Conservation (phyloP, 2,888 invertebrate species). For the Acronicta leporina region DNA sequence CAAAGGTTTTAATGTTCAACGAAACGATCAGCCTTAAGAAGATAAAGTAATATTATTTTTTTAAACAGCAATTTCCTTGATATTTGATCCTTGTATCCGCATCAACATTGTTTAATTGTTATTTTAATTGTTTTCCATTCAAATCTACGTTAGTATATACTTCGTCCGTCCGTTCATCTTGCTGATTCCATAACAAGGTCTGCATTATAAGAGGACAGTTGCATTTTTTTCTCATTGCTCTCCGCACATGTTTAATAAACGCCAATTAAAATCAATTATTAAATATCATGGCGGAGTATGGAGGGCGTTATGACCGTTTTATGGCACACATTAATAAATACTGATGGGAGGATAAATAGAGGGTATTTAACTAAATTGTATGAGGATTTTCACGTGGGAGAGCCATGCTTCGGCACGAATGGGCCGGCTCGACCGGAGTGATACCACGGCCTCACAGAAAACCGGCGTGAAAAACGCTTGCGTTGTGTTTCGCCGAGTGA, state of each 20-base stretch:
- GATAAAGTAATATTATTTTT: no score
- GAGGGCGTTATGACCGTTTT: conserved; percentile 61
- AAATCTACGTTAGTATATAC: no score
- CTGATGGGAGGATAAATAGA: conserved; percentile 42
- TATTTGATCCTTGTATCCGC: conserved; percentile 1
- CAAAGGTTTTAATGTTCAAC: no score
- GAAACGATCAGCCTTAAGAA: no score
- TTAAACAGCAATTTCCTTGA: no score
- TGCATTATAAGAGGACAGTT: conserved; percentile 43
- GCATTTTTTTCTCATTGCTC: conserved; percentile 68
- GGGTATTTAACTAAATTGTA: conserved; percentile 34
- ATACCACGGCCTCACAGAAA: no score
- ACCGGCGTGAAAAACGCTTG: no score
- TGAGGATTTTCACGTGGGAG: conserved; percentile 14
- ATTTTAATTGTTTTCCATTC: no score
- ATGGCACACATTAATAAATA: conserved; percentile 55
- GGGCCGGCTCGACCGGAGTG: no score
- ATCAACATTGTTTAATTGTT: not conserved
- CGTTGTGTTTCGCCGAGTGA: no score
- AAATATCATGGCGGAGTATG: conserved; percentile 52
- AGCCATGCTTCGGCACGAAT: no score
- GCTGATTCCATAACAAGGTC: conserved; percentile 10
- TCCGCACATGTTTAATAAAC: conserved; percentile 77
- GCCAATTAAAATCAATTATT: conserved; percentile 83
- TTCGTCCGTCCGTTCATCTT: not conserved